phyloP scores from a whole-genome alignment of 2,888 invertebrate species.

The Drosophila koepferae region DNA sequence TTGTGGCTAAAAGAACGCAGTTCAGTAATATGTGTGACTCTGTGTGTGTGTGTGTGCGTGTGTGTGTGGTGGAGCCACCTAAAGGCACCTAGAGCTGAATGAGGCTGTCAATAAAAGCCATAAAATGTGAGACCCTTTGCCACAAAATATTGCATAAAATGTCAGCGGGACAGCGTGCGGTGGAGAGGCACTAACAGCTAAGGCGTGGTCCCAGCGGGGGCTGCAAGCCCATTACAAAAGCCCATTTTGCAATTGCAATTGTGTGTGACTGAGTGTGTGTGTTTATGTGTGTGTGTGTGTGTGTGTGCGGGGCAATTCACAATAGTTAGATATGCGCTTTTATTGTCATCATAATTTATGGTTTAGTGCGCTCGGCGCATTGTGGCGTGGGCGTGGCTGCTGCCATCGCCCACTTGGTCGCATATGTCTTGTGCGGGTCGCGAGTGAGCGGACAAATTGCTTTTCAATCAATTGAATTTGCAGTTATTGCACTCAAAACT shows the following conservation, averaged over 20 bases:
- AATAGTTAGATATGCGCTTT: conserved; percentile 65
- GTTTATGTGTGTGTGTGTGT: conserved; percentile 14
- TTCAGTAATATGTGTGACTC: background rate
- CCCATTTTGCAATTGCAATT: conserved; percentile 40
- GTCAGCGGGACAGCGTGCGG: conserved; percentile 43
- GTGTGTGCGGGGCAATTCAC: conserved; percentile 46
- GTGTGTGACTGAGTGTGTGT: conserved; percentile 9
- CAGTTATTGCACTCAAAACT: conserved; percentile 78
- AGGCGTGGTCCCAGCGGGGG: conserved; percentile 52
- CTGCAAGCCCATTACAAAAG: conserved; percentile 42
- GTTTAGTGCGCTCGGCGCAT: conserved; percentile 58
- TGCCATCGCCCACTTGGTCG: conserved; percentile 35
- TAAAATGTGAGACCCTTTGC: conserved; percentile 48
- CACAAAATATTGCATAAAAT: conserved; percentile 67
- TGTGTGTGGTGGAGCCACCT: background rate
- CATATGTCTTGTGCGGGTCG: conserved; percentile 49
- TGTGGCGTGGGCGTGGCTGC: conserved; percentile 42
- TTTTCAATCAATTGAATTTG: conserved; percentile 78
- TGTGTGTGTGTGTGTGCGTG: background rate
- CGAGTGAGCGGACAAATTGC: conserved; percentile 62
- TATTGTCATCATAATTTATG: conserved; percentile 71
- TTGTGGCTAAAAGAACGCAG: background rate
- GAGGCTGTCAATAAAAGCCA: conserved; percentile 53
- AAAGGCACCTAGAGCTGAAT: conserved; percentile 17
- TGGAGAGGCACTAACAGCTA: conserved; percentile 25